Base-by-base conservation (phyloP, 2,113 vertebrate genomes). In the Falco punctatus region DNA sequence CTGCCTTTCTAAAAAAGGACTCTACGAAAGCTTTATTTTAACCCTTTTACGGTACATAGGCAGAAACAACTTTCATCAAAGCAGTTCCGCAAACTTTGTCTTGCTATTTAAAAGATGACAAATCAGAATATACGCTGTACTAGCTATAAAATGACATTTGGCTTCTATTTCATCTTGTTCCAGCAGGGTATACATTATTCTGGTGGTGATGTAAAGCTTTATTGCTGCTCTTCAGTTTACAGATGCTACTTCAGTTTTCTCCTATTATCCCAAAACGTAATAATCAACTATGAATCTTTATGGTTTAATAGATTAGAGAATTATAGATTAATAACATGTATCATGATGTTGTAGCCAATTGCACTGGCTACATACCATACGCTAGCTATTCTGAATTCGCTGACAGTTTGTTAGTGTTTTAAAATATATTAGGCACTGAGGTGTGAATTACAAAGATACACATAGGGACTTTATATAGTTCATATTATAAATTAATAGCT, bases 1-100 rank as follows among this genome's bases (percentile, higher is more conserved):
- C 83, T 65, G 73, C 32, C 32, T 91, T 87, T 91, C 89, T 92
- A 83, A 92, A 95, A 92, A 96, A 72, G 78, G 54, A 79, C 38
- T 91, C 19, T 6, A 70, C 2, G 17, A 90, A 92, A 72, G 23
- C 73, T 85, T 72, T 49, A 72, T 87, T 93, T 96, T 96, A 96
- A 96, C 86, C 66, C 77, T 72, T 82, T 70, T 58, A 64, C 0
- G 0, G 32, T 58, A 42, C 18, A 21, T 10, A 42, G 46, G 32
- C 20, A 77, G 58, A 79, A 92, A 44, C 13, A 82, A 72, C 44
- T 66, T 62, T 38, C 13, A 30, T 16, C 42, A 52, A 86, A 79
- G 52, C 54, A 92, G 8, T 67, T 86, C 40, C 78, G 17, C 22
- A 64, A 86, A 86, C 13, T 38, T 65, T 55, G 38, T 48, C 46